Evolutionary conservation across 1,140 invertebrate genomes (phyloP), one percentile per base, ranked within the genome.

Genomic region (Drosophila carrolli): DNA sequence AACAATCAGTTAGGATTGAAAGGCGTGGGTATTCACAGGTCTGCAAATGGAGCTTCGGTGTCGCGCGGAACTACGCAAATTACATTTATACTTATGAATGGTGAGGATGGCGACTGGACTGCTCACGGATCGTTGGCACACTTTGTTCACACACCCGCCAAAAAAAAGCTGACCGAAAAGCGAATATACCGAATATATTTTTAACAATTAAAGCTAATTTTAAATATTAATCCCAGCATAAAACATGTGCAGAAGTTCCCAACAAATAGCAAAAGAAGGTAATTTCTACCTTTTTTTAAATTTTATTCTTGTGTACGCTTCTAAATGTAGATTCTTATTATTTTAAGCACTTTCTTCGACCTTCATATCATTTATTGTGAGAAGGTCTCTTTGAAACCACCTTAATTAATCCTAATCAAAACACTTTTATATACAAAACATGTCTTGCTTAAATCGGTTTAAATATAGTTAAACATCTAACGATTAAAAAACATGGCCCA

Each of bases 51-150:
- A 2, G 44, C 13, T 16, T 59, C 32, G 46, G 11, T 38, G 44
- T 40, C 37, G 48, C 10, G 14, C 10, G 9, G 4, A 59, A 35
- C 16, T 67, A 50, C 11, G 37, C 27, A 67, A 67, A 67, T 65
- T 65, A 67, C 60, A 53, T 66, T 65, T 68, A 68, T 66, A 68
- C 65, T 68, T 68, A 68, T 65, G 65, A 29, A 41, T 41, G 63
- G 56, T 51, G 59, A 44, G 59, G 44, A 35, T 67, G 47, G 60
- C 46, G 60, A 65, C 38, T 51, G 65, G 46, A 43, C 60, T 41
- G 41, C 59, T 67, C 46, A 14, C 60, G 60, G 65, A 27, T 68
- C 35, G 37, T 43, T 40, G 60, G 60, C 60, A 51, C 65, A 68
- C 60, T 66, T 51, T 65, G 50, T 71, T 71, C 63, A 68, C 63